Percentiles rank a stretch among this genome's conserved stretches.
Evolutionary conservation across 2,797 vertebrate genomes (phyloP).

Genomic region (Mormyrus hasselquistii): DNA sequence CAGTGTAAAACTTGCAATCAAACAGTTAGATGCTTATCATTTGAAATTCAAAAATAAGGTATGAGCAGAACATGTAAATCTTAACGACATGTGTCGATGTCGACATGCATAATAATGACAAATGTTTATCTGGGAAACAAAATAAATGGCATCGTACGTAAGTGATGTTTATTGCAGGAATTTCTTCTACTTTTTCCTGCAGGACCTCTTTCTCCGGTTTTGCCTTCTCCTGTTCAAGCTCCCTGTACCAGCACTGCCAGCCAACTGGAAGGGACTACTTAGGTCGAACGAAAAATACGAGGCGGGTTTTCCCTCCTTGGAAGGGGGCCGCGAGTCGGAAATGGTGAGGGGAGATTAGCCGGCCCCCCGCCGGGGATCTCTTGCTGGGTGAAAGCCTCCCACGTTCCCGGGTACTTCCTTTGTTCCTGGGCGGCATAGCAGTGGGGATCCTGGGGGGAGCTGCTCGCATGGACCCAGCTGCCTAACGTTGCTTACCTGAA

Average conservation of each 20-base stretch:
- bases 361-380: conserved; percentile 37
- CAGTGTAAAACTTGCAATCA: neutral
- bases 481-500: neutral
- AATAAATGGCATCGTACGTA: neutral
- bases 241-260: neutral
- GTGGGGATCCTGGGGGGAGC: neutral
- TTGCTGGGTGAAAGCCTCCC: conserved; percentile 34
- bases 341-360: conserved; percentile 30
- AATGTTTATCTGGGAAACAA: neutral
- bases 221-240: neutral
- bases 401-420: neutral
- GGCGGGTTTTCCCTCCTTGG: neutral
- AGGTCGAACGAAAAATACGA: neutral
- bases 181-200: neutral
- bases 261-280: neutral
- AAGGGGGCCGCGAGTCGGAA: conserved; percentile 9
- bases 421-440: neutral
- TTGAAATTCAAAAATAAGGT: neutral
- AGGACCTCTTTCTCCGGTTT: neutral
- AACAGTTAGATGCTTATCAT: neutral
- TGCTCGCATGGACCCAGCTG: neutral
- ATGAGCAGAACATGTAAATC: neutral
- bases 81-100: neutral
- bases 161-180: neutral
- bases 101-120: neutral